Evolutionary conservation across 2,888 invertebrate genomes (phyloP), one percentile per base, ranked within the genome.

Genomic region (Iphiclides podalirius): DNA sequence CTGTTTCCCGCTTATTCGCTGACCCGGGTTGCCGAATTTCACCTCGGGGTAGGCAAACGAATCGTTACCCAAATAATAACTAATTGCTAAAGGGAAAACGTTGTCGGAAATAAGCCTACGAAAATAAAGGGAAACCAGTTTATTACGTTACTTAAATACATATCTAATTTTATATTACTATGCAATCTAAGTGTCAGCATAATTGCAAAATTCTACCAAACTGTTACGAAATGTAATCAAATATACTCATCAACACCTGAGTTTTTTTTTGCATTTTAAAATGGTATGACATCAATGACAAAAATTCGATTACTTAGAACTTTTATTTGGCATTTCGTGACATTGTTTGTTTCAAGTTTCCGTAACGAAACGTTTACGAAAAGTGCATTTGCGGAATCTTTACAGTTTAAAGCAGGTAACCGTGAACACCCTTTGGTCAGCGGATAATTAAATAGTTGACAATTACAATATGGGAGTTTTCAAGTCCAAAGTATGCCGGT

Each of bases 11-110:
- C 61, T 64, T 62, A 56, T 63, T 72, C 67, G 68, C 67, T 75
- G 71, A 74, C 75, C 75, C 75, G 73, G 67, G 61, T 70, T 75
- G 67, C 67, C 67, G 70, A 67, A 63, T 67, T 58, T 72, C 72
- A 70, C 67, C 70, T 67, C 61, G 37, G 63, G 60, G 55, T 59
- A 60, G 59, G 37, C 48, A 54, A 54, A 38, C 33, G 36, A 54
- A 57, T 57, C 58, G 54, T 52, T 58, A 58, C 58, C 52, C 28
- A 65, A 65, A 68, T 66, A 67, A 58, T 59, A 57, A 53, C 38
- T 37, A 41, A 41, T 47, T 44, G 37, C 16, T 16, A 4, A 23
- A 12, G 31, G 8, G 12, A n/a, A 7, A n/a, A 9, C 13, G 31
- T 9, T 28, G 12, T 42, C 33, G 12, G 11, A 42, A 48, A 35